Evolutionary conservation across 2,113 vertebrate species (phyloP), one percentile per base, ranked within the genome.

Genomic region (Isichthys henryi): DNA sequence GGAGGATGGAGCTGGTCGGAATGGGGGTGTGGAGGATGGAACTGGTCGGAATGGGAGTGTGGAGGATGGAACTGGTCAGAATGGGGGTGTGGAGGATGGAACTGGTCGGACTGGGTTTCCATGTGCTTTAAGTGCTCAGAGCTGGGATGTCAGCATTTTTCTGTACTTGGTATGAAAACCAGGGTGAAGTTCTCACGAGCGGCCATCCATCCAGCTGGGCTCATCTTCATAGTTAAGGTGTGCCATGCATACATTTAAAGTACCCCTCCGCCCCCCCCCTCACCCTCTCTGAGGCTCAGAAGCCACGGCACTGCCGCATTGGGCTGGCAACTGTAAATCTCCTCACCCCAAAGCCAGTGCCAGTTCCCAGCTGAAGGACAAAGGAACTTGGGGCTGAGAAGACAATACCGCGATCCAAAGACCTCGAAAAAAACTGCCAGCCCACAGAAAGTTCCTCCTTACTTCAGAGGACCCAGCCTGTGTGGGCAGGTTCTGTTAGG

Each of bases 401-500:
- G 17, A 80, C 74, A 80, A 80, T 43, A 15, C 15, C 15, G 17
- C 19, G 43, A 19, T 77, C 27, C 31, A 15, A 66, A 66, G n/a
- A 27, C 58, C n/a, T 27, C 8, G n/a, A 27, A 66, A 9, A 39
- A 77, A 77, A 39, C 70, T 80, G 11, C 35, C 35, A 39, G 35
- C 74, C 19, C 13, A 7, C 74, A 19, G 74, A 80, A 80, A 39
- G 74, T 43, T 43, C 74, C 74, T 39, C 31, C 21, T 46, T 21
- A 45, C 21, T 48, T 9, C 39, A n/a, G 82, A n/a, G 77, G 77
- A 31, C 77, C 35, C 35, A 46, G 87, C 88, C 87, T 88, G 83
- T 49, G 88, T 87, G 90, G 87, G 91, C 90, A 66, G 88, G 86
- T 90, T 93, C 87, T 85, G 88, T 23, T 52, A 87, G 88, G 90